Conservation (phyloP, 2,797 vertebrate species). For the Discoglossus pictus region DNA sequence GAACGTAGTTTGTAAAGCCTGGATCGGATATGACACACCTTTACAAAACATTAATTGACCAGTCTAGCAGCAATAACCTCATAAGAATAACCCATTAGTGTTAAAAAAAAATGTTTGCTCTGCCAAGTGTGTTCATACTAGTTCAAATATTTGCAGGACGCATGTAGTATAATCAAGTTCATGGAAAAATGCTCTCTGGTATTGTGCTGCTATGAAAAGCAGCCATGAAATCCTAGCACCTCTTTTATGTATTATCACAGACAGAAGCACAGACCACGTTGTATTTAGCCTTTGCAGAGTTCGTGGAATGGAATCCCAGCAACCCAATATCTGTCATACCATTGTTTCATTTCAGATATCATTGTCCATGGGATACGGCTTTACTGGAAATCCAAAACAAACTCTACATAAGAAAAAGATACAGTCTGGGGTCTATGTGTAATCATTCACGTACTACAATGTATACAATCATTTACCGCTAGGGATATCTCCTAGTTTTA, state of each 20-base stretch:
- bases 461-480: too few relatives aligned
- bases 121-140: conserved; percentile 16
- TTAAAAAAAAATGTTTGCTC: conserved; percentile 34
- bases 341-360: too few relatives aligned
- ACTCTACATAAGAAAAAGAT: too few relatives aligned
- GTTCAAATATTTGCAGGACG: conserved; percentile 41
- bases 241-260: conserved; percentile 27
- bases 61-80: conserved; percentile 9
- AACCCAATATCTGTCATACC: background rate
- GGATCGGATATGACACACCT: too few relatives aligned
- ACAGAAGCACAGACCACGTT: background rate
- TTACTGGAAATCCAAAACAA: too few relatives aligned
- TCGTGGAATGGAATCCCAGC: conserved; percentile 19
- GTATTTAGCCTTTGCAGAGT: background rate
- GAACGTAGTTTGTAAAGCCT: too few relatives aligned
- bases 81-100: conserved; percentile 35
- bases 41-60: conserved; percentile 6
- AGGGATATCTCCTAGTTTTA: too few relatives aligned
- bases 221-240: conserved; percentile 16
- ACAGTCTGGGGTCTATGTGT: too few relatives aligned
- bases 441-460: too few relatives aligned
- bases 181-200: conserved; percentile 13
- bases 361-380: too few relatives aligned
- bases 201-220: conserved; percentile 23
- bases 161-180: conserved; percentile 29